Conservation (phyloP, 2,797 vertebrate genomes). For the Botia almorhae region DNA sequence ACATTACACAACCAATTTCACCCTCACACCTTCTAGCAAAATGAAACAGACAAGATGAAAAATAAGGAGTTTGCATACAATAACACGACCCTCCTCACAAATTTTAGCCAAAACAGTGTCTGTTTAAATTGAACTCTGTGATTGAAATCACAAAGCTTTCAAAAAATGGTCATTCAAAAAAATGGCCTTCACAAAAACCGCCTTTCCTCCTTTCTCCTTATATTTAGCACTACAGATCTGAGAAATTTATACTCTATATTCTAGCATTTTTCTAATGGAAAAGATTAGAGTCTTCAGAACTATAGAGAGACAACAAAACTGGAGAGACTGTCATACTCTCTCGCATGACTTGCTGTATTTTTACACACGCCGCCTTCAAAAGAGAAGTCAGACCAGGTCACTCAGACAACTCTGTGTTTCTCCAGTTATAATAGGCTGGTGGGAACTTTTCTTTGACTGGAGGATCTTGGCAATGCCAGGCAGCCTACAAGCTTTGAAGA, state of each 20-base stretch:
- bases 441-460: slow-evolving; percentile 31
- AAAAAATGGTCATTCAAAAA: not conserved
- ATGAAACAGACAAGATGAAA: slow-evolving; percentile 4
- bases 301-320: not conserved
- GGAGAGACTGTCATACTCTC: not conserved
- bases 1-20: slow-evolving; percentile 16
- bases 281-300: slow-evolving; percentile 5
- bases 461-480: slow-evolving; percentile 33
- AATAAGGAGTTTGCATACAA: slow-evolving; percentile 10
- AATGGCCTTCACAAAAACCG: not conserved
- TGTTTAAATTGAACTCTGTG: not conserved
- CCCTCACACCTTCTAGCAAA: slow-evolving; percentile 14
- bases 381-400: slow-evolving; percentile 21
- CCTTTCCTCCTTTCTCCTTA: not conserved
- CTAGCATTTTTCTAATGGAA: slow-evolving; percentile 23
- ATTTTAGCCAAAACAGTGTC: slow-evolving; percentile 7
- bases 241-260: slow-evolving; percentile 8
- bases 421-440: slow-evolving; percentile 32
- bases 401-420: not conserved
- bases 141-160: slow-evolving; percentile 19
- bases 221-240: slow-evolving; percentile 9
- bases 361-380: not conserved
- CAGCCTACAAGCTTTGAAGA: slow-evolving; percentile 26
- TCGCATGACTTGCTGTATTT: not conserved
- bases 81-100: slow-evolving; percentile 1